Conservation (phyloP, 1,140 invertebrate genomes). For the Tribolium castaneum region DNA sequence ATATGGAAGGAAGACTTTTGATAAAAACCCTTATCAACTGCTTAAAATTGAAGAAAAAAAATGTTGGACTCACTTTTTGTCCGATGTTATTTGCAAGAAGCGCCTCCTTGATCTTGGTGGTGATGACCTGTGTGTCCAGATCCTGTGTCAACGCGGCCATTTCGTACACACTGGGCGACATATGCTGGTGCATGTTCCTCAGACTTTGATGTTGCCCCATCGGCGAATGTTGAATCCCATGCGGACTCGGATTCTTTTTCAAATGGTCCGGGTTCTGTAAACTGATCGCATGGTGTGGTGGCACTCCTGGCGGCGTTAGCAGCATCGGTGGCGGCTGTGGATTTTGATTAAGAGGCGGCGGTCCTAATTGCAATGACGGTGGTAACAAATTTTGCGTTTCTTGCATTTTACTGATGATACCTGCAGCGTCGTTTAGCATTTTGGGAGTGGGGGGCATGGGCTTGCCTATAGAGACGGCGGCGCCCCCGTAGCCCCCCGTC, state of each 20-base stretch:
- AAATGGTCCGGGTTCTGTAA: conserved; percentile 67
- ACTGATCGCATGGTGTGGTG: conserved; percentile 72
- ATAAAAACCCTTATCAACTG: too few species aligned
- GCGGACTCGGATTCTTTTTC: conserved; percentile 68
- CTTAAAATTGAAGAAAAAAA: too few species aligned
- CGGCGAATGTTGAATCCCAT: conserved; percentile 70
- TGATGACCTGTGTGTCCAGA: conserved; percentile 95
- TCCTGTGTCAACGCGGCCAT: conserved; percentile 97
- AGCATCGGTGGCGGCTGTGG: conserved; percentile 68
- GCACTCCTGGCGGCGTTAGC: conserved; percentile 73
- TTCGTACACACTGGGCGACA: conserved; percentile 91
- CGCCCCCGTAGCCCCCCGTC: conserved; percentile 90
- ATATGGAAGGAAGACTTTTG: too few species aligned
- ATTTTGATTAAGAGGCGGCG: conserved; percentile 37
- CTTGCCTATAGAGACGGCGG: conserved; percentile 77
- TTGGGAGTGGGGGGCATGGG: conserved; percentile 82
- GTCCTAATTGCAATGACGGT: conserved; percentile 66
- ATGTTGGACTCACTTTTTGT: conserved; percentile 82
- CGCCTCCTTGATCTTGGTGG: conserved; percentile 97
- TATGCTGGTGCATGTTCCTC: conserved; percentile 80
- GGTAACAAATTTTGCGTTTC: conserved; percentile 69
- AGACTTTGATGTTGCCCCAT: conserved; percentile 74
- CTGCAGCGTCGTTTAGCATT: conserved; percentile 77
- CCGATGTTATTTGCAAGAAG: conserved; percentile 97
- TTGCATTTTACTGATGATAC: conserved; percentile 78